A percentile compares a stretch with the other conserved stretches of the same genome.
Evolutionary conservation across 2,797 vertebrate species (phyloP).

Genomic region (Spatula versicolor): DNA sequence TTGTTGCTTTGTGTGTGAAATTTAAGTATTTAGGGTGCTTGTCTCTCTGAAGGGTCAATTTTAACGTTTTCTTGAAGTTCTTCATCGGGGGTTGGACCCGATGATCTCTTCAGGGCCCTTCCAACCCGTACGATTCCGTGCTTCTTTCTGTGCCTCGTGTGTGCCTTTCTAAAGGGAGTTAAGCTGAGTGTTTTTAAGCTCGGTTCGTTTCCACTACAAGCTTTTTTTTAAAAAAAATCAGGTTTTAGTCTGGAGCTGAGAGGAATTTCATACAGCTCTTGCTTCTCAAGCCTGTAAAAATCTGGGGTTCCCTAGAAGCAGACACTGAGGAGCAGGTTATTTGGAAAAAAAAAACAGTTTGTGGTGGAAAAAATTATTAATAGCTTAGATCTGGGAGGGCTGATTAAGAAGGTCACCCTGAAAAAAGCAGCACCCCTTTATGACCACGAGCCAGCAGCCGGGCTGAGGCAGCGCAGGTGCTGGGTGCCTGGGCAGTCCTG

Average conservation of each 20-base stretch:
- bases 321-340: accelerated
- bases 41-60: accelerated
- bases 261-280: accelerated
- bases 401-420: background rate
- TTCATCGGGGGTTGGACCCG: no score
- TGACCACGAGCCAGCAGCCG: no score
- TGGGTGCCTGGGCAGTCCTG: no score
- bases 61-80: accelerated
- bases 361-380: background rate
- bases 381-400: background rate
- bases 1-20: accelerated
- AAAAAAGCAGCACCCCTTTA: background rate
- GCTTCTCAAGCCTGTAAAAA: background rate
- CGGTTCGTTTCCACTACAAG: background rate
- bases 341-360: background rate
- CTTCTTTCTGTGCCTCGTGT: background rate
- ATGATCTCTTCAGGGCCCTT: no score
- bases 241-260: background rate
- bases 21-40: accelerated
- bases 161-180: background rate
- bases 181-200: background rate
- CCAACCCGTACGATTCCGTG: no score
- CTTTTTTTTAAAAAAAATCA: no score
- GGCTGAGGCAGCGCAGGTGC: no score
- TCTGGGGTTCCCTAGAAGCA: background rate